These are phyloP conservation scores for Leptodactylus fuscus DNA, from an alignment of 2,113 vertebrate species.

Conservation along the genomic window DNA sequence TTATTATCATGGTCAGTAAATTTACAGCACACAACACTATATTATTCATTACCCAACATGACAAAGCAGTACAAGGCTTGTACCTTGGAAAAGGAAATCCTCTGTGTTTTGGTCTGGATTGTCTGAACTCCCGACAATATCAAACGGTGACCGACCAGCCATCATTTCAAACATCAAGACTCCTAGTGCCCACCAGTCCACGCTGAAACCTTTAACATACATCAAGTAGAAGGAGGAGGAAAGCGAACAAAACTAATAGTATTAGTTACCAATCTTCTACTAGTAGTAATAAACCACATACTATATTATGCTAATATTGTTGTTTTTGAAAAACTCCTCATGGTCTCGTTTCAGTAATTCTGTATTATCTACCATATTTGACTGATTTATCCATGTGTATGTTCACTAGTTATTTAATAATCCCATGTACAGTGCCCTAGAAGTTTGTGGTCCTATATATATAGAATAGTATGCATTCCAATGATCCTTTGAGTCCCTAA, in stretches of 20 bases:
- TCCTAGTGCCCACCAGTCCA: slow-evolving; percentile 98
- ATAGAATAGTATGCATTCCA: too few species aligned
- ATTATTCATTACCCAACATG: background rate
- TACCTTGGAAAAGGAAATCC: slow-evolving; percentile 99
- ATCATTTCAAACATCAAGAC: slow-evolving; percentile 99
- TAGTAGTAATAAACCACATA: background rate
- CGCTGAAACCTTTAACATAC: slow-evolving; percentile 86
- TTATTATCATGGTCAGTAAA: too few species aligned
- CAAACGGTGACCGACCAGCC: slow-evolving; percentile 95
- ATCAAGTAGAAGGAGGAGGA: background rate
- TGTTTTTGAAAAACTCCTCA: too few species aligned
- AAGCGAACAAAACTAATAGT: background rate
- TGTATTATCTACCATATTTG: too few species aligned
- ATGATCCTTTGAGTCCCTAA: too few species aligned
- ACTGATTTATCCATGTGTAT: too few species aligned
- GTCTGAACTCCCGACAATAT: slow-evolving; percentile 97
- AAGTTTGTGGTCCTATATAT: too few species aligned
- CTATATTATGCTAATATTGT: background rate
- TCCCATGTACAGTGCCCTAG: too few species aligned
- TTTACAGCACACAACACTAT: background rate
- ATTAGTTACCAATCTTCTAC: background rate
- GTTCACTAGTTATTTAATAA: too few species aligned
- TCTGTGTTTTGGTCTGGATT: slow-evolving; percentile 99
- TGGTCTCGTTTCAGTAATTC: too few species aligned
- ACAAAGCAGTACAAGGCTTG: slow-evolving; percentile 5